phyloP scores from a whole-genome alignment of 2,113 vertebrate species.

The Forbesichthys agassizii region DNA sequence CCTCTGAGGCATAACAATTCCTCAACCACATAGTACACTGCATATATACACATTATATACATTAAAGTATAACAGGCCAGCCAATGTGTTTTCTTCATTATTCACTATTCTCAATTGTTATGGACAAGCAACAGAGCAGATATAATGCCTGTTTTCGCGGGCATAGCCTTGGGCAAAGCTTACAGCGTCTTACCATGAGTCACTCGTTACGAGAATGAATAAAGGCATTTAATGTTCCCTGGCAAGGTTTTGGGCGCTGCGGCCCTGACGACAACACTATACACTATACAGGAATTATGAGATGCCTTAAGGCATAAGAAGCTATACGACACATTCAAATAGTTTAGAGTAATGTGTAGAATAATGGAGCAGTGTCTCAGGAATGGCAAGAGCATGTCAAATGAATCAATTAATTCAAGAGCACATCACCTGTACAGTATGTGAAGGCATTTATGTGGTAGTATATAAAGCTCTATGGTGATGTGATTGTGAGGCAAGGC shows the following conservation, averaged over 20 bases:
- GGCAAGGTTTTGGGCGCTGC: conserved; percentile 40
- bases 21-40: conserved; percentile 3
- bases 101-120: background rate
- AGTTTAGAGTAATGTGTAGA: background rate
- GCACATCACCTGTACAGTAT: background rate
- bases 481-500: conserved; percentile 5
- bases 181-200: background rate
- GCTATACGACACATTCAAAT: too few relatives aligned
- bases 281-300: conserved; percentile 20
- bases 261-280: conserved; percentile 30
- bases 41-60: too few relatives aligned
- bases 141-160: conserved; percentile 6
- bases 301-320: too few relatives aligned
- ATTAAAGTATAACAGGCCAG: conserved; percentile 6
- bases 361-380: conserved; percentile 11
- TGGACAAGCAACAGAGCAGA: background rate
- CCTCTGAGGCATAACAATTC: conserved; percentile 64
- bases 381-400: conserved; percentile 11
- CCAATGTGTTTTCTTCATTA: conserved; percentile 21
- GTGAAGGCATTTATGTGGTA: conserved; percentile 9
- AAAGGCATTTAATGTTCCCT: conserved; percentile 17
- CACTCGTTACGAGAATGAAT: conserved; percentile 25
- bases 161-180: conserved; percentile 7
- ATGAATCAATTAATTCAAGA: conserved; percentile 32
- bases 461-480: conserved; percentile 23